Base-by-base conservation (phyloP, 2,113 vertebrate genomes). In the Eublepharis macularius region DNA sequence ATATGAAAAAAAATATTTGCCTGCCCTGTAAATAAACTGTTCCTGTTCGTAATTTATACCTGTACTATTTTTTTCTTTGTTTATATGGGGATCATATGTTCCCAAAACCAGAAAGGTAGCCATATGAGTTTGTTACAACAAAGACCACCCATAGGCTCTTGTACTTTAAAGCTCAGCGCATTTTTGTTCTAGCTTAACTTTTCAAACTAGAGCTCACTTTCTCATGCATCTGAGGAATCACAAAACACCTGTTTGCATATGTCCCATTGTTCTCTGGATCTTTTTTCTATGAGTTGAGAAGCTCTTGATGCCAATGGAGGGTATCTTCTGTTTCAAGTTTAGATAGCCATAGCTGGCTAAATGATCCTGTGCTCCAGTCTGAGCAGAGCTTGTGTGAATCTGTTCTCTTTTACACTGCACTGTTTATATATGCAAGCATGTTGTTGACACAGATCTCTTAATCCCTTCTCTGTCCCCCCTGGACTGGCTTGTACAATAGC, bases 371-470 rank as follows among this genome's bases (percentile, higher is more conserved):
- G 43, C 0, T 0, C 75, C 72, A 0, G 0, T 81, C 76, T 2
- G 26, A 86, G 74, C 36, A 39, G 24, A 36, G 26, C 36, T 36
- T 29, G 82, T 65, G 76, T 32, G 88, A 88, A 47, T 57, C 8
- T 1, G 83, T 86, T 86, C 87, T 49, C 79, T 85, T 92, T 90
- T 92, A 84, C 87, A 84, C 85, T 72, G 69, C 72, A 0, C 0
- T 92, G 90, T 92, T 90, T 91, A 91, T 94, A 88, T 94, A 94
- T 88, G 90, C 88, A 92, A 90, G 86, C 88, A 91, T 82, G 86
- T 82, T 93, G 92, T 90, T 91, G 94, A 94, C 94, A 92, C 82
- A 96, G 95, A 94, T 88, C 93, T 89, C 90, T 94, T 95, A 96
- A 96, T 95, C 94, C 91, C 88, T 88, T 94, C 91, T 73, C 94